These are phyloP conservation scores for Cacoxenus indagator DNA, from an alignment of 2,888 invertebrate species.

Conservation along the genomic window DNA sequence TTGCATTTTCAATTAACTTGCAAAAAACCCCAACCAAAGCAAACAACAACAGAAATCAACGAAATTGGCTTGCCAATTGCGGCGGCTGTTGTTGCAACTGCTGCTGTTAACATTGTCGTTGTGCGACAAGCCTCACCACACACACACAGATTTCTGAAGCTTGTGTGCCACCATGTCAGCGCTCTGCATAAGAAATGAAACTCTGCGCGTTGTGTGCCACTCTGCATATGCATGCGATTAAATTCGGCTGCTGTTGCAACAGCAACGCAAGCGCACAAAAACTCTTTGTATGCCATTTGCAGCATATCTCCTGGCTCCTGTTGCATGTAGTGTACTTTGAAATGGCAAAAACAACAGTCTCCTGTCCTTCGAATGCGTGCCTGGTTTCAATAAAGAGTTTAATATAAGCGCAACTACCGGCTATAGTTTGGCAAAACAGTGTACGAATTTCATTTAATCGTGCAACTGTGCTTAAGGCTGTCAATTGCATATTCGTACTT, in stretches of 20 bases:
- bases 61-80: not conserved
- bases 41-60: not conserved
- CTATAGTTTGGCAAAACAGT: too few species aligned
- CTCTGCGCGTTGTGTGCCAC: not conserved
- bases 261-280: not conserved
- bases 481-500: too few species aligned
- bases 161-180: not conserved
- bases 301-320: not conserved
- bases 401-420: too few species aligned
- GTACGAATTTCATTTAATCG: too few species aligned
- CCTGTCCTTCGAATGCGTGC: not conserved
- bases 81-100: not conserved
- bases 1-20: slow-evolving; percentile 61
- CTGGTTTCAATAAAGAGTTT: not conserved
- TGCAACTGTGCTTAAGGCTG: too few species aligned
- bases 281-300: not conserved
- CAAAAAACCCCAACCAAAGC: slow-evolving; percentile 11
- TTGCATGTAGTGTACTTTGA: not conserved
- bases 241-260: not conserved
- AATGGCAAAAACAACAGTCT: not conserved
- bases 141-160: not conserved
- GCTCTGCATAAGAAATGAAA: slow-evolving; percentile 10
- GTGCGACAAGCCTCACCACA: not conserved
- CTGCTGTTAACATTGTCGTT: not conserved
- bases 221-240: not conserved